phyloP scores from a whole-genome alignment of 2,113 vertebrate genomes.

The Entomyzon cyanotis region DNA sequence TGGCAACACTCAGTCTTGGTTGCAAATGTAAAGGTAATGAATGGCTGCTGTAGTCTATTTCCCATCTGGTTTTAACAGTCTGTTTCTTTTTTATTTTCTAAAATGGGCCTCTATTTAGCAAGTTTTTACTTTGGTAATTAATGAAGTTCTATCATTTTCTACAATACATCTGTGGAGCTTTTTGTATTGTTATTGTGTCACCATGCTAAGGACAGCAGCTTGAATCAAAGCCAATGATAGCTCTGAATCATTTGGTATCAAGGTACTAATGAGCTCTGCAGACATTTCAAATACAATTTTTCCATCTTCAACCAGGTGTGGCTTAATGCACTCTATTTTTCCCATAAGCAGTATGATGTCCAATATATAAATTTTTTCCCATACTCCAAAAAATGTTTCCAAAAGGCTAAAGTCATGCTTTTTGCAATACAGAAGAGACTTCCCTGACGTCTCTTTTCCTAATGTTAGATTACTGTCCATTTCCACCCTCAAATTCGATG shows the following conservation, averaged over 20 bases:
- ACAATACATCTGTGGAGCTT: slow-evolving; percentile 41
- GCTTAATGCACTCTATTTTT: slow-evolving; percentile 72
- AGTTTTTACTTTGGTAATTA: slow-evolving; percentile 61
- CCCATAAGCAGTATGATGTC: slow-evolving; percentile 56
- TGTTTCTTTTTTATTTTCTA: slow-evolving; percentile 28
- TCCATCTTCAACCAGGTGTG: slow-evolving; percentile 66
- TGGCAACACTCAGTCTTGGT: background rate
- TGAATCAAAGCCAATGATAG: slow-evolving; percentile 71
- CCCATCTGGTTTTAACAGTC: slow-evolving; percentile 26
- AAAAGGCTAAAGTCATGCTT: background rate
- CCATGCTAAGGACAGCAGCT: slow-evolving; percentile 62
- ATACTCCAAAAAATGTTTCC: slow-evolving; percentile 44
- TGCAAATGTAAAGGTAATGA: background rate
- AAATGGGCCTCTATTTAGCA: background rate
- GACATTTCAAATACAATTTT: slow-evolving; percentile 68
- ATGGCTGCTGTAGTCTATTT: background rate
- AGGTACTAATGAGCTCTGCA: slow-evolving; percentile 77
- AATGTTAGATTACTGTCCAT: background rate
- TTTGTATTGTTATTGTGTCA: slow-evolving; percentile 39
- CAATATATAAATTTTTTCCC: slow-evolving; percentile 14
- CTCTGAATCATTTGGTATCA: slow-evolving; percentile 73
- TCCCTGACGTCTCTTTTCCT: slow-evolving; percentile 1
- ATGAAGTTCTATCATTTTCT: slow-evolving; percentile 41
- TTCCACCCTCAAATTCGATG: background rate
- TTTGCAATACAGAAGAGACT: background rate